phyloP scores from a whole-genome alignment of 2,888 invertebrate genomes.

The Mantis religiosa region DNA sequence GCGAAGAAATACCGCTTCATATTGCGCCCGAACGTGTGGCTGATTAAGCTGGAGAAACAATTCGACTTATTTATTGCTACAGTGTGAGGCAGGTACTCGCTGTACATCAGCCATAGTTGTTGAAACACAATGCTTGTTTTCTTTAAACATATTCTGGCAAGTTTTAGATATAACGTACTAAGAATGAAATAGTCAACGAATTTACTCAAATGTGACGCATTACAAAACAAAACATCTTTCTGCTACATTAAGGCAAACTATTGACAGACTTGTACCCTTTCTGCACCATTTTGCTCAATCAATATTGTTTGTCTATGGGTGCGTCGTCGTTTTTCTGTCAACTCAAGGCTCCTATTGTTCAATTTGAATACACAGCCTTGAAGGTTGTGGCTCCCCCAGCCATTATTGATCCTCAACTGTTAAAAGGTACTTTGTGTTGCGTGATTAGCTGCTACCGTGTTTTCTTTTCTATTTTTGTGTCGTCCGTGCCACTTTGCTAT shows the following conservation, averaged over 20 bases:
- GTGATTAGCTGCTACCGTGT: slow-evolving; percentile 7
- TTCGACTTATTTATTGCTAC: too few species aligned
- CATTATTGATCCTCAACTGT: slow-evolving; percentile 16
- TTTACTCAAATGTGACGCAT: too few species aligned
- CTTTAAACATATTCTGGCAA: too few species aligned
- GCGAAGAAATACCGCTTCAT: too few species aligned
- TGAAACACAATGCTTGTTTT: too few species aligned
- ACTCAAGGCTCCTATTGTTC: slow-evolving; percentile 12
- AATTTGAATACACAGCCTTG: slow-evolving; percentile 14
- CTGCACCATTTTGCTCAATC: background rate
- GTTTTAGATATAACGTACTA: too few species aligned
- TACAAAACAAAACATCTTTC: too few species aligned
- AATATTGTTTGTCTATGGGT: slow-evolving; percentile 13
- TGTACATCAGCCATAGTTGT: too few species aligned
- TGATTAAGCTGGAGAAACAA: too few species aligned
- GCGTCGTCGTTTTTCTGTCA: slow-evolving; percentile 1
- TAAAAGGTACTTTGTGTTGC: slow-evolving; percentile 2
- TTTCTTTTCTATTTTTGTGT: background rate
- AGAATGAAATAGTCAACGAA: too few species aligned
- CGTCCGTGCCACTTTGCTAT: background rate
- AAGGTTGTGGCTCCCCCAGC: background rate
- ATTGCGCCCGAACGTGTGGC: too few species aligned
- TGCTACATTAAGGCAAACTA: background rate
- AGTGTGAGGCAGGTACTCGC: too few species aligned
- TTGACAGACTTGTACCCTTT: background rate